phyloP scores from a whole-genome alignment of 2,113 vertebrate genomes.

The Trochalopteron elliotii region DNA sequence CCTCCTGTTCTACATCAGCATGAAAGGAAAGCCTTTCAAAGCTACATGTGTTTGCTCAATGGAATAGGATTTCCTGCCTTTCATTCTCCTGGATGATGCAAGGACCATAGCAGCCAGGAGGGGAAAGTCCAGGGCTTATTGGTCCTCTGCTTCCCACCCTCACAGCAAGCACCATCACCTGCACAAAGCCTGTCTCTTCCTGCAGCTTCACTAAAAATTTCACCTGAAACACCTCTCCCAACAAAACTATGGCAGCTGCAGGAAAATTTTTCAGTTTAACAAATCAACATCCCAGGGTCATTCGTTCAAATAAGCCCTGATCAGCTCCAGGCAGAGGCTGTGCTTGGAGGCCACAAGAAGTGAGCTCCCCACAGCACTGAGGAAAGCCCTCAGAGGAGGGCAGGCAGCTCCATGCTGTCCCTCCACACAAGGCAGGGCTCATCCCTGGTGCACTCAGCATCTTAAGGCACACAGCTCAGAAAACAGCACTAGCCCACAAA shows the following conservation, averaged over 20 bases:
- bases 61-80: not conserved
- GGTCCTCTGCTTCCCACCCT: not conserved
- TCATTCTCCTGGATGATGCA: not conserved
- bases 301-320: not conserved
- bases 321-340: not conserved
- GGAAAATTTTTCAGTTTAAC: not conserved
- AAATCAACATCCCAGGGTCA: not conserved
- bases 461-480: not conserved
- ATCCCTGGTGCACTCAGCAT: fast-evolving
- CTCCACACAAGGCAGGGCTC: not conserved
- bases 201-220: not conserved
- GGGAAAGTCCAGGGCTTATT: not conserved
- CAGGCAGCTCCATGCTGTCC: not conserved
- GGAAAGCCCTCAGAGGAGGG: fast-evolving
- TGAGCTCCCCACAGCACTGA: not conserved
- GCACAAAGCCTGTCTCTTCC: not conserved
- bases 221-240: not conserved
- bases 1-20: not conserved
- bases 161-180: not conserved
- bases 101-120: not conserved
- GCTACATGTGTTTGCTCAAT: not conserved
- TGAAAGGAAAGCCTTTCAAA: not conserved
- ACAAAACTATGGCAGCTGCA: not conserved
- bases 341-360: not conserved
- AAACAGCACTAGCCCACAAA: not conserved